These are phyloP conservation scores for Todiramphus chloris DNA, from an alignment of 2,113 vertebrate genomes.

Conservation along the genomic window DNA sequence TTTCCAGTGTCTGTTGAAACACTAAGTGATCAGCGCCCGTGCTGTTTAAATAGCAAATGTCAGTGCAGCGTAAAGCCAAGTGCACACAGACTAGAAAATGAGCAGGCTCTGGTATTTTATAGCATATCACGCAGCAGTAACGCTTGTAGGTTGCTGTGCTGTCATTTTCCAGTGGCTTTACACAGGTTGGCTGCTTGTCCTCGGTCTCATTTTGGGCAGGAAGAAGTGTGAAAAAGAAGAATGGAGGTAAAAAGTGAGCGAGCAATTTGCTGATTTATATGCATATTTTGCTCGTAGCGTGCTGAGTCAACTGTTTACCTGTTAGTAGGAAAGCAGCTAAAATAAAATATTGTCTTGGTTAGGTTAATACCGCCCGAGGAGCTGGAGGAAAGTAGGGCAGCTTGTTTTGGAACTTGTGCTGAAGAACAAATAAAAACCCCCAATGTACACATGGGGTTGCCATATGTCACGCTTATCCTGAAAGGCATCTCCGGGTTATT, in stretches of 20 bases:
- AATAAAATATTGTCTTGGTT: background rate
- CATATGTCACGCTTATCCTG: slow-evolving; percentile 53
- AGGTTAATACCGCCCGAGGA: background rate
- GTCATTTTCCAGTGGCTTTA: background rate
- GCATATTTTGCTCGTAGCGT: background rate
- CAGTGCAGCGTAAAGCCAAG: background rate
- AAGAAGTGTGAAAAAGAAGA: background rate
- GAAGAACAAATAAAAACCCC: slow-evolving; percentile 52
- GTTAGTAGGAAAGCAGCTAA: background rate
- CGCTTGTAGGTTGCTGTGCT: background rate
- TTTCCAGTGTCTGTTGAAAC: background rate
- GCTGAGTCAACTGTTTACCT: slow-evolving; percentile 32
- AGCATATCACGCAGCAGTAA: background rate
- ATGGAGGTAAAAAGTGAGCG: background rate
- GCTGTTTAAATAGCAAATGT: background rate
- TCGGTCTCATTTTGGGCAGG: background rate
- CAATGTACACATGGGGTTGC: slow-evolving; percentile 38
- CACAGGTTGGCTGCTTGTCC: background rate
- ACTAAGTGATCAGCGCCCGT: background rate
- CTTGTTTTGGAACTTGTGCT: slow-evolving; percentile 53
- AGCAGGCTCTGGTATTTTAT: background rate
- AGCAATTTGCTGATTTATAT: background rate
- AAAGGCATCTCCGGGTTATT: background rate
- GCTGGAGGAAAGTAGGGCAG: slow-evolving; percentile 27
- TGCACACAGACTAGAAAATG: background rate